Evolutionary conservation across 2,113 vertebrate species (phyloP).

Genomic region (Ceyx melanurus): DNA sequence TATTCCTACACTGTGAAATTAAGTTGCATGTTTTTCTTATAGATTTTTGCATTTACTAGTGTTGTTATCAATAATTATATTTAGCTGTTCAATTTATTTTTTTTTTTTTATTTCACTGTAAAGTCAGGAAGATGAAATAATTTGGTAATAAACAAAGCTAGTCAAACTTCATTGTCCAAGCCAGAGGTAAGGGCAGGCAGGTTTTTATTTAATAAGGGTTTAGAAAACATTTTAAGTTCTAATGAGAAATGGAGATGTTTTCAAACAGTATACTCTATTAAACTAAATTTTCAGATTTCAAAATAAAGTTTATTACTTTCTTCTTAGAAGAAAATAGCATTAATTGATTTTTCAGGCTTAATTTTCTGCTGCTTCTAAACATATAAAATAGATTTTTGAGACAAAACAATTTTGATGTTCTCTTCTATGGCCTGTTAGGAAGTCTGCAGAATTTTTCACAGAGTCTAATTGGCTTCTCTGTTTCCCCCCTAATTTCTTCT

Average conservation of each 20-base stretch:
- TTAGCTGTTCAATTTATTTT: not conserved
- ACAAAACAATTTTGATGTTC: not conserved
- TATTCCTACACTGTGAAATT: not conserved
- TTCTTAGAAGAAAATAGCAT: not conserved
- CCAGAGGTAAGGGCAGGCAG: not conserved
- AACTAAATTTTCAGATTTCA: not conserved
- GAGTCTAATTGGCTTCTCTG: not conserved
- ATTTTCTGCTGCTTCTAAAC: not conserved
- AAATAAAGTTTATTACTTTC: not conserved
- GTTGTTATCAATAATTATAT: not conserved
- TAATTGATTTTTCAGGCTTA: not conserved
- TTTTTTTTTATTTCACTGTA: not conserved
- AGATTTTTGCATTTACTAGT: not conserved
- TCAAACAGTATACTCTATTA: not conserved
- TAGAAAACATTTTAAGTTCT: not conserved
- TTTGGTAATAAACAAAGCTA: not conserved
- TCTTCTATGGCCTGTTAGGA: not conserved
- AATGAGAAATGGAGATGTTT: not conserved
- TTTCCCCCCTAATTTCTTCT: not conserved
- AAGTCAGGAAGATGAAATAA: not conserved
- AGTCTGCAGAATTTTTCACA: not conserved
- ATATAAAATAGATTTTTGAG: not conserved
- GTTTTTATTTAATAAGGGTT: not conserved
- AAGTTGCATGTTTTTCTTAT: not conserved
- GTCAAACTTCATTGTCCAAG: not conserved